These are phyloP conservation scores for Erpetoichthys calabaricus DNA, from an alignment of 2,797 vertebrate genomes.

Conservation along the genomic window DNA sequence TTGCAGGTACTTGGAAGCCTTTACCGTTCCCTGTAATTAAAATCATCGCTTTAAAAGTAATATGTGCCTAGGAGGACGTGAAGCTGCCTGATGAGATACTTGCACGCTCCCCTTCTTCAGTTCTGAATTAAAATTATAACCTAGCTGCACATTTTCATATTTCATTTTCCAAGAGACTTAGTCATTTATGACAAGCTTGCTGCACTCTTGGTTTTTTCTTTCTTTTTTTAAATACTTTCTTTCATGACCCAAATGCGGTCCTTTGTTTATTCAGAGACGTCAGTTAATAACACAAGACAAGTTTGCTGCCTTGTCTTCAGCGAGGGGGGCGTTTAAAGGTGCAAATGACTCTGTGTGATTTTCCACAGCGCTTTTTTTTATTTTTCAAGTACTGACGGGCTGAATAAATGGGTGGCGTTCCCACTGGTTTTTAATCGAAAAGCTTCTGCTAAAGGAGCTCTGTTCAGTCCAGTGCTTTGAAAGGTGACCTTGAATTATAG, in stretches of 20 bases:
- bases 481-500: conserved; percentile 1
- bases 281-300: neutral
- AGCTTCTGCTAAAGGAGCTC: neutral
- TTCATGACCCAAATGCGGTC: conserved; percentile 1
- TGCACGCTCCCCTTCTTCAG: conserved; percentile 35
- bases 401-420: no score
- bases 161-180: conserved; percentile 46
- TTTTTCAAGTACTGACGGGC: no score
- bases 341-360: no score
- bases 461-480: neutral
- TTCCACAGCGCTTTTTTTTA: no score
- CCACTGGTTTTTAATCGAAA: no score
- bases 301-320: no score
- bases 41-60: conserved; percentile 43
- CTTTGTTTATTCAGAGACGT: neutral
- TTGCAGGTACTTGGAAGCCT: conserved; percentile 9
- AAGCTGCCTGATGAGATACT: conserved; percentile 43
- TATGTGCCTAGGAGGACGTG: conserved; percentile 34
- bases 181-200: conserved; percentile 57
- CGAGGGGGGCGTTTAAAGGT: no score
- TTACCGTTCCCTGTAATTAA: conserved; percentile 23
- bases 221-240: conserved; percentile 15
- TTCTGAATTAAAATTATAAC: conserved; percentile 64
- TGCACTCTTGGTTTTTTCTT: conserved; percentile 35
- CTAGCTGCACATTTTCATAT: conserved; percentile 62